Percentiles rank a stretch among this genome's conserved stretches.
These are phyloP conservation scores for Otolemur garnettii DNA, from an alignment of 2,113 vertebrate genomes.

Conservation along the genomic window DNA sequence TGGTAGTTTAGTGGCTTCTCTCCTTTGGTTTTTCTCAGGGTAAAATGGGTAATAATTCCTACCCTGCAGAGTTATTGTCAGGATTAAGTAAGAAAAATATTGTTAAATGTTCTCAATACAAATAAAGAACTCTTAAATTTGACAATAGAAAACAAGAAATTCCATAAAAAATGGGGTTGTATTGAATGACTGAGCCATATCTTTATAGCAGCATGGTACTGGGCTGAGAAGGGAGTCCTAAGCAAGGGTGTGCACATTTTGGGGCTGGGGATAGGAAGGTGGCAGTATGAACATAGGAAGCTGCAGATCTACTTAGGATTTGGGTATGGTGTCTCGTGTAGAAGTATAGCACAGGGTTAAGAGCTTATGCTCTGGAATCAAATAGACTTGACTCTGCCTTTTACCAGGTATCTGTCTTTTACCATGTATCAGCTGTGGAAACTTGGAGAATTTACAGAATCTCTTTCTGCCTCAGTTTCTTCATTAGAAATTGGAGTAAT, in stretches of 20 bases:
- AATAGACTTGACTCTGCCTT: background rate
- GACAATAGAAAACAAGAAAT: constrained; percentile 39
- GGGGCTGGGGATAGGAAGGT: background rate
- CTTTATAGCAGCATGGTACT: background rate
- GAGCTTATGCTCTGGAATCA: background rate
- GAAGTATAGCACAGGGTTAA: background rate
- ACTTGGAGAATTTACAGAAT: constrained; percentile 6
- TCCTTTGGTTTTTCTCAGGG: constrained; percentile 27
- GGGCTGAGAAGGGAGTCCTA: constrained; percentile 3
- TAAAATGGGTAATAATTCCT: constrained; percentile 48
- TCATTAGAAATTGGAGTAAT: constrained; percentile 20
- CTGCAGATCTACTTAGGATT: background rate
- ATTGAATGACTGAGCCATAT: background rate
- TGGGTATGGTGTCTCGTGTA: background rate
- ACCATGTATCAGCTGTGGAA: background rate
- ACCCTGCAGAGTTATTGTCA: background rate
- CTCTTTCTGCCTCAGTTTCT: background rate
- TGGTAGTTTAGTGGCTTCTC: constrained; percentile 39
- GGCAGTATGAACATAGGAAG: background rate
- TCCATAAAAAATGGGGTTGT: background rate
- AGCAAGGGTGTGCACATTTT: constrained; percentile 11
- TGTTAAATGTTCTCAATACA: background rate
- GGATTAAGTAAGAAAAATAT: background rate
- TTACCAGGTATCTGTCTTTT: background rate
- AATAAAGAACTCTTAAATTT: background rate